phyloP scores from a whole-genome alignment of 2,888 invertebrate genomes.

The Meiosimyza platycephala region DNA sequence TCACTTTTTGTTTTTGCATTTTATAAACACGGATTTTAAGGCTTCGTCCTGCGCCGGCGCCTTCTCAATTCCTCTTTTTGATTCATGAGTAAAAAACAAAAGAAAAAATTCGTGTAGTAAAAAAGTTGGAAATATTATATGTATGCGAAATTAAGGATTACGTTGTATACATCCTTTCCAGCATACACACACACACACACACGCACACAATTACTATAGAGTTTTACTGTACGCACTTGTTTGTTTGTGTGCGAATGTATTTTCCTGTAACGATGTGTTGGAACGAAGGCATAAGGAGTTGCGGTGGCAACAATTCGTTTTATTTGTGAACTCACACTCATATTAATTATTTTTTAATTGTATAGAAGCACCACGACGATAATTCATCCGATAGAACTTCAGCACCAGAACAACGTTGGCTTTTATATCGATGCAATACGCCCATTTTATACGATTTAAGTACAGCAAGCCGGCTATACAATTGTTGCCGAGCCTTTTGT shows the following conservation, averaged over 20 bases:
- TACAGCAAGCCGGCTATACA: no score
- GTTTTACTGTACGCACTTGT: no score
- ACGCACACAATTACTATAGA: background rate
- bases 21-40: background rate
- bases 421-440: no score
- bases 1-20: no score
- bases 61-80: constrained; percentile 7
- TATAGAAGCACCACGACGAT: background rate
- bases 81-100: constrained; percentile 13
- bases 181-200: background rate
- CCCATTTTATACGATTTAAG: no score
- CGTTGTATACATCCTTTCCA: background rate
- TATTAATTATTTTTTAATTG: constrained; percentile 19
- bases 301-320: background rate
- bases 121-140: constrained; percentile 9
- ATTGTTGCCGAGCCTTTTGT: no score
- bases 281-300: background rate
- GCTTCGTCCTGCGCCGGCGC: constrained; percentile 18
- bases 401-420: background rate
- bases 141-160: constrained; percentile 15
- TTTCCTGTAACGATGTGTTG: no score
- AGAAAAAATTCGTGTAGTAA: constrained; percentile 1
- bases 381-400: constrained; percentile 3
- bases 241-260: background rate
- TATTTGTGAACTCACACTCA: background rate